Evolutionary conservation across 2,113 vertebrate species (phyloP), one percentile per base, ranked within the genome.

Genomic region (Antechinus flavipes): DNA sequence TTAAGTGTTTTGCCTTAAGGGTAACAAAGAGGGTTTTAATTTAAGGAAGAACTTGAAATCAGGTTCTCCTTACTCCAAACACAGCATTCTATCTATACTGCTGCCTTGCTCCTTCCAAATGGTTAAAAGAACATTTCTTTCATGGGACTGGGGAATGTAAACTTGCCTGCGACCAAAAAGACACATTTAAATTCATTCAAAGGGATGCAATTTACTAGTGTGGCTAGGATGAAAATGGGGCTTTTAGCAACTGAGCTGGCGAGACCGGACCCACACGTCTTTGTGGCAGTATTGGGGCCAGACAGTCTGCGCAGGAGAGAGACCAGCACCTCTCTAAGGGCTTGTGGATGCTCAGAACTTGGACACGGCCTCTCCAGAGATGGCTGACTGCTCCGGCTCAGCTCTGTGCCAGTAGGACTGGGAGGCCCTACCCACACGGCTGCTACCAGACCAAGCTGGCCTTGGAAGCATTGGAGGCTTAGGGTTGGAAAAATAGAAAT

Each of bases 121-220:
- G 68, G 19, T n/a, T 97, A 97, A 96, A 97, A 92, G 91, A 95
- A 91, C 93, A 35, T 93, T 95, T 96, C 93, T 96, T 97, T 89
- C 93, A 91, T 61, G 96, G 93, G 90, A n/a, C 54, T 84, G 54
- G 35, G 54, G 89, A 94, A 50, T 35, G 16, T 50, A 50, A 96
- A 91, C 95, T 96, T 96, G 95, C 93, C 96, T 89, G 93, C 93
- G 95, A 91, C 90, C 50, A 50, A 50, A 50, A 94, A 91, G 92
- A 96, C 91, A 47, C 89, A 92, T 94, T 97, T 95, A 61, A 56
- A 95, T 91, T 90, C 27, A 1, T 92, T 94, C 76, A 91, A 26
- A 53, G 92, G 93, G 68, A 93, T 93, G 92, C n/a, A 52, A 90
- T 90, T 91, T 58, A 93, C 93, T 90, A 56, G 50, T 2, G 0